Evolutionary conservation across 2,113 vertebrate genomes (phyloP).

Genomic region (Barbus barbus): DNA sequence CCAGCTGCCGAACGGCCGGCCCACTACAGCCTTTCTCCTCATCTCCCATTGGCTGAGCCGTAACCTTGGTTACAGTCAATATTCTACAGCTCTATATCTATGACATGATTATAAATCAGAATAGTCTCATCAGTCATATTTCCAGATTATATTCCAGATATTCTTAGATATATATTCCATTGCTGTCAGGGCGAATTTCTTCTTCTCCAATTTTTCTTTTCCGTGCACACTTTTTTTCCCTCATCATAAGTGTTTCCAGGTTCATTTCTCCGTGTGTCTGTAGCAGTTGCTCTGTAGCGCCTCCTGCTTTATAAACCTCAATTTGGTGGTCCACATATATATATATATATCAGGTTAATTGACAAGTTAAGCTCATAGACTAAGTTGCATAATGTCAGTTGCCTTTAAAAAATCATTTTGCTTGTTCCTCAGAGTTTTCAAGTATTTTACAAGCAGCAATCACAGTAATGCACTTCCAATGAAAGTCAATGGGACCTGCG

Average conservation of each 20-base stretch:
- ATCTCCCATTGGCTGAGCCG: constrained; percentile 40
- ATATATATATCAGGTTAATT: too few species aligned
- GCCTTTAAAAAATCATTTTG: not conserved
- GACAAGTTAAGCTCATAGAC: not conserved
- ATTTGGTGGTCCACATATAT: too few species aligned
- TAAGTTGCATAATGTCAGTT: not conserved
- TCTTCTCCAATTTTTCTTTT: not conserved
- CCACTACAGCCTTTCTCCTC: constrained; percentile 1
- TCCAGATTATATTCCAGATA: constrained; percentile 15
- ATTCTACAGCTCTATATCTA: constrained; percentile 11
- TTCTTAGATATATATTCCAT: not conserved
- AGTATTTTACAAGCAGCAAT: not conserved
- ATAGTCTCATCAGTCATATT: not conserved
- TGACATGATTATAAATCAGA: constrained; percentile 36
- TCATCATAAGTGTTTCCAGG: not conserved
- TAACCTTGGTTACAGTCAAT: constrained; percentile 23
- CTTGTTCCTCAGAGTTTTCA: not conserved
- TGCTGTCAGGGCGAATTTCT: not conserved
- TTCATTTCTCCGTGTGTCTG: not conserved
- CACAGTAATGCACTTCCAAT: not conserved
- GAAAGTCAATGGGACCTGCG: not conserved
- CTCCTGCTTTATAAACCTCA: too few species aligned
- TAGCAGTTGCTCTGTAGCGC: not conserved
- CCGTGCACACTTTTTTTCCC: not conserved
- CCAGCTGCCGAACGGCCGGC: constrained; percentile 45